Evolutionary conservation across 2,888 invertebrate species (phyloP).

Genomic region (Drosophila mettleri): DNA sequence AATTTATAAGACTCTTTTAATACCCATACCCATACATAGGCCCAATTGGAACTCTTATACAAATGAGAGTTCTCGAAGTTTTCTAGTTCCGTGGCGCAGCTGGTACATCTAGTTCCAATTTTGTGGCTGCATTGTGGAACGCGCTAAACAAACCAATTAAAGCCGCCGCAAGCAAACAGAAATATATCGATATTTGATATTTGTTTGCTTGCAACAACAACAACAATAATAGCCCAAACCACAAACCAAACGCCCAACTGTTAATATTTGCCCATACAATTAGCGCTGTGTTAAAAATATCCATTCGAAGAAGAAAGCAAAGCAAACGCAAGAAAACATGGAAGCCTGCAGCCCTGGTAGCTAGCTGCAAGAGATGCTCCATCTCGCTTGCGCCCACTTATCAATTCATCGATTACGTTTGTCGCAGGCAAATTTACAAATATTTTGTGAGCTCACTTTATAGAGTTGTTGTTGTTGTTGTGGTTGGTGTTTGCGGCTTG

Average conservation of each 20-base stretch:
- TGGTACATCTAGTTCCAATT: not conserved
- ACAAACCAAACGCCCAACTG: slow-evolving; percentile 39
- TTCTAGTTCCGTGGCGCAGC: not conserved
- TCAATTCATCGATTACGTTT: slow-evolving; percentile 25
- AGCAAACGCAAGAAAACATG: slow-evolving; percentile 26
- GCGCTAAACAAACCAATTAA: slow-evolving; percentile 73
- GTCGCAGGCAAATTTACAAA: slow-evolving; percentile 41
- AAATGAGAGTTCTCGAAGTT: not conserved
- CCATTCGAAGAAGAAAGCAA: slow-evolving; percentile 52
- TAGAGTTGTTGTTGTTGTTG: slow-evolving; percentile 3
- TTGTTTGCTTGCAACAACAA: slow-evolving; percentile 37
- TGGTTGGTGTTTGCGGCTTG: slow-evolving; percentile 19
- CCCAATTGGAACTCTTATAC: not conserved
- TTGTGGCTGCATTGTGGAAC: slow-evolving; percentile 26
- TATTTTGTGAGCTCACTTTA: slow-evolving; percentile 18
- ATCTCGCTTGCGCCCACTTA: slow-evolving; percentile 3
- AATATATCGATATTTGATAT: slow-evolving; percentile 42
- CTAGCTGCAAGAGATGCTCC: slow-evolving; percentile 14
- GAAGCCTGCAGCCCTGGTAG: slow-evolving; percentile 30
- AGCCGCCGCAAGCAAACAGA: slow-evolving; percentile 43
- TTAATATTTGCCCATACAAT: slow-evolving; percentile 74
- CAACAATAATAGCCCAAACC: slow-evolving; percentile 30
- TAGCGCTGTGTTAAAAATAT: slow-evolving; percentile 69
- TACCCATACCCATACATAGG: not conserved
- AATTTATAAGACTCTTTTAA: slow-evolving; percentile 3